phyloP scores from a whole-genome alignment of 2,888 invertebrate genomes.

The Leucozona laternaria region DNA sequence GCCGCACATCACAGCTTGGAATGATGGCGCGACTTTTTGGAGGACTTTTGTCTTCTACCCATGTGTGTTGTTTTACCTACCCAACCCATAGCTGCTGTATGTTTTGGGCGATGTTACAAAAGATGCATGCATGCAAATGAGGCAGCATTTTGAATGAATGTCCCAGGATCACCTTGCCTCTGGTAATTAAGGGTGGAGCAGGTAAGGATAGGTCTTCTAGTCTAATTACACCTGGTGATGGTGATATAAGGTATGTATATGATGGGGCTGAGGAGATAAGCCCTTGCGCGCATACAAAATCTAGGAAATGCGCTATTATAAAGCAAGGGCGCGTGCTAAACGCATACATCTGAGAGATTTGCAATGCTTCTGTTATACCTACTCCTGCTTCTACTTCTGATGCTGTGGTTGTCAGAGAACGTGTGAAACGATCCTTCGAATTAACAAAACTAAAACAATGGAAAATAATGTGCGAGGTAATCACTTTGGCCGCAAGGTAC shows the following conservation, averaged over 20 bases:
- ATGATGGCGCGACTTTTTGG: constrained; percentile 73
- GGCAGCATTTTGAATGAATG: constrained; percentile 75
- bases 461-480: constrained; percentile 75
- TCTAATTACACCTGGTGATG: constrained; percentile 66
- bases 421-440: constrained; percentile 75
- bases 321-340: constrained; percentile 74
- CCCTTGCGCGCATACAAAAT: constrained; percentile 74
- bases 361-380: constrained; percentile 47
- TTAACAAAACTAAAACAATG: constrained; percentile 75
- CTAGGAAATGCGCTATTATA: constrained; percentile 74
- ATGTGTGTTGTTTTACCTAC: neutral
- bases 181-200: constrained; percentile 69
- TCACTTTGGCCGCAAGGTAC: constrained; percentile 76
- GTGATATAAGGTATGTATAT: constrained; percentile 15
- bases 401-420: constrained; percentile 72
- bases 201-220: constrained; percentile 41
- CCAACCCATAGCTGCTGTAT: neutral
- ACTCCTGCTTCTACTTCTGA: constrained; percentile 21
- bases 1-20: constrained; percentile 69
- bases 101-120: constrained; percentile 31
- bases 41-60: neutral
- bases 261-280: constrained; percentile 70
- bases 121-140: constrained; percentile 75
- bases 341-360: constrained; percentile 75
- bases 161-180: constrained; percentile 73